These are phyloP conservation scores for Echinometra lucunter DNA, from an alignment of 53 echinoderm and acorn worm species.

Conservation along the genomic window DNA sequence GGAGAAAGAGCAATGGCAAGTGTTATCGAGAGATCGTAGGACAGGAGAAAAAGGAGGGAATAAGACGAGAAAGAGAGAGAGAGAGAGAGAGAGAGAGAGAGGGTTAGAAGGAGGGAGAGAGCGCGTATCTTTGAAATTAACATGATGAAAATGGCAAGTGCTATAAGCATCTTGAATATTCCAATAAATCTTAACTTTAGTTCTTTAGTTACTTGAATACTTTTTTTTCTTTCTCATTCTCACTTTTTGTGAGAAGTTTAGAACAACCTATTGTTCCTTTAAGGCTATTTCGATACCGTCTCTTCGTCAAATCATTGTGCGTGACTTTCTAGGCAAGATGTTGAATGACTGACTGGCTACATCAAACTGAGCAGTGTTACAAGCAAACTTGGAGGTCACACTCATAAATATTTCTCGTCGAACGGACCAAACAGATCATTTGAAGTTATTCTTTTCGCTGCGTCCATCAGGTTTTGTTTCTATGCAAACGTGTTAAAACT, in stretches of 20 bases:
- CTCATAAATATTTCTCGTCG: constrained; percentile 58
- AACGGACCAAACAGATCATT: constrained; percentile 16
- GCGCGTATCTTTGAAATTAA: not conserved
- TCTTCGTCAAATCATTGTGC: not conserved
- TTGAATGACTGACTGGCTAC: constrained; percentile 13
- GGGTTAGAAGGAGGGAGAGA: too few species aligned
- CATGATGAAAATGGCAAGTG: not conserved
- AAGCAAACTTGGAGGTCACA: constrained; percentile 50
- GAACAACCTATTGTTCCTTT: not conserved
- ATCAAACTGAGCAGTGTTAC: constrained; percentile 53
- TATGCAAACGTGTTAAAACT: too few species aligned
- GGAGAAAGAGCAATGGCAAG: not conserved
- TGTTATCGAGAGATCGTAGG: too few species aligned
- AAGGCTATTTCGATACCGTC: not conserved
- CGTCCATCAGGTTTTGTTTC: not conserved
- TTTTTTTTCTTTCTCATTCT: too few species aligned
- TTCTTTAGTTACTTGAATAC: too few species aligned
- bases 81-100: not conserved
- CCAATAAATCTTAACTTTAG: not conserved
- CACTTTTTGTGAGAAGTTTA: not conserved
- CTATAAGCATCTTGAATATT: not conserved
- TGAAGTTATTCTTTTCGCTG: not conserved
- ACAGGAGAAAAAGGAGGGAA: too few species aligned
- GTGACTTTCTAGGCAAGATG: constrained; percentile 46
- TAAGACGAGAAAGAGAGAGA: too few species aligned